These are phyloP conservation scores for Ichneumoninae sp. DNA, from an alignment of 2,888 invertebrate genomes.

Conservation along the genomic window DNA sequence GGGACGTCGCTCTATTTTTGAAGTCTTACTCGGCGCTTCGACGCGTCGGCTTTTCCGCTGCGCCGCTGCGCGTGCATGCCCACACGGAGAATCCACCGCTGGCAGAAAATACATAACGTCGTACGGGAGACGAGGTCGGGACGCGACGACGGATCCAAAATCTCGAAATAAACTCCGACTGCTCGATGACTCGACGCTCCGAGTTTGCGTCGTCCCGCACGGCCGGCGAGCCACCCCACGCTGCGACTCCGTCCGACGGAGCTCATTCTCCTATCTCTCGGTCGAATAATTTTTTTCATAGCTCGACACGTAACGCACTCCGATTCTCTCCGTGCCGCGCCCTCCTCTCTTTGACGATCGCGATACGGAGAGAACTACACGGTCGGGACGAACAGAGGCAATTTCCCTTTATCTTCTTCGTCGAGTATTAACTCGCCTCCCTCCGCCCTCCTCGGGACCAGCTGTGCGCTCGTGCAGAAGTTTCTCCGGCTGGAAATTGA, in stretches of 20 bases:
- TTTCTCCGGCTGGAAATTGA: neutral
- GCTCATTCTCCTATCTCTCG: conserved; percentile 46
- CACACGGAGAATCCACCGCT: conserved; percentile 5
- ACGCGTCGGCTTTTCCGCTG: conserved; percentile 33
- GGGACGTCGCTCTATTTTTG: conserved; percentile 54
- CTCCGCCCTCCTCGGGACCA: conserved; percentile 29
- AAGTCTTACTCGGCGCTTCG: conserved; percentile 32
- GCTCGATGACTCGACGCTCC: conserved; percentile 48
- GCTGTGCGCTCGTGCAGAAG: conserved; percentile 13
- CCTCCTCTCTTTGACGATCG: neutral
- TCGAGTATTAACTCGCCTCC: conserved; percentile 44
- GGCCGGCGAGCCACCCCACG: neutral
- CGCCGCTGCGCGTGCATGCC: conserved; percentile 5
- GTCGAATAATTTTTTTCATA: conserved; percentile 41
- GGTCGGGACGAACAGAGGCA: neutral
- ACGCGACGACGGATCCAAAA: conserved; percentile 26
- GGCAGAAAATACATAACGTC: conserved; percentile 45
- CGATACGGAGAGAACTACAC: neutral
- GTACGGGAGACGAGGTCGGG: neutral
- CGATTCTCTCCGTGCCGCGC: too few relatives aligned
- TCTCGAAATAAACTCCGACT: conserved; percentile 64
- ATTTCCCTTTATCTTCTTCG: conserved; percentile 21
- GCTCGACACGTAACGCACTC: neutral
- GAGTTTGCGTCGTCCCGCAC: neutral
- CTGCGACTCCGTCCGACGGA: neutral